Conservation (phyloP, 1,140 invertebrate genomes). For the Dinoponera quadriceps region DNA sequence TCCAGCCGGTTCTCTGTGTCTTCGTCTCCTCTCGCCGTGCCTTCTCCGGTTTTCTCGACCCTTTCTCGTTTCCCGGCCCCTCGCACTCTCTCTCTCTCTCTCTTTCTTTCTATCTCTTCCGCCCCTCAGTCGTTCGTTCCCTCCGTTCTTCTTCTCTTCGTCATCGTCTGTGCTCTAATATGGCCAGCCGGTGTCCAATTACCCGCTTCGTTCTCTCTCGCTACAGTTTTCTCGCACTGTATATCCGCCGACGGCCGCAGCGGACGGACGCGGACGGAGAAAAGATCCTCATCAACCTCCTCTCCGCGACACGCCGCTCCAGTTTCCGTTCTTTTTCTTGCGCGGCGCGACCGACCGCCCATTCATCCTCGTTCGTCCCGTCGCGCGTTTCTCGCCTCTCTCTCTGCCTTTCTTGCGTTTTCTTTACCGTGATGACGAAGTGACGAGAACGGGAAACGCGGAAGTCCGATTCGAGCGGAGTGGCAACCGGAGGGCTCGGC, state of each 20-base stretch:
- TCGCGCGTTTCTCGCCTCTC: too few relatives aligned
- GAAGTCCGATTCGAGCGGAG: not conserved
- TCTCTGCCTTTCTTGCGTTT: not conserved
- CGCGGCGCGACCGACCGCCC: not conserved
- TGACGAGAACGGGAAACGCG: not conserved
- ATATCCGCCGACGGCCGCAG: conserved; percentile 24
- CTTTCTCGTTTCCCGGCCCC: conserved; percentile 19
- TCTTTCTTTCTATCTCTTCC: conserved; percentile 37
- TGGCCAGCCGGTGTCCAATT: conserved; percentile 84
- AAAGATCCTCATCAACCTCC: conserved; percentile 60
- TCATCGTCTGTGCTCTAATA: conserved; percentile 81
- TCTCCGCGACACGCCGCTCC: conserved; percentile 33
- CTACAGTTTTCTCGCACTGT: conserved; percentile 64
- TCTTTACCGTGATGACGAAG: not conserved
- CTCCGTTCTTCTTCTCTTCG: conserved; percentile 51
- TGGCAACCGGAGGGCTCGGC: not conserved
- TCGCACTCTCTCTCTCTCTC: conserved; percentile 12
- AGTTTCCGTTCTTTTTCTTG: conserved; percentile 52
- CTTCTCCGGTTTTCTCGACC: conserved; percentile 36
- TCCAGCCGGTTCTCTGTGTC: not conserved
- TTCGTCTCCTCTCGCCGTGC: not conserved
- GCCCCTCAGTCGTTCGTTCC: conserved; percentile 39
- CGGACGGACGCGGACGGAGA: conserved; percentile 25
- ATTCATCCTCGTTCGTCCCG: conserved; percentile 11
- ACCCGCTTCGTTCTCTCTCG: conserved; percentile 76